These are phyloP conservation scores for Drosophila paucipuncta DNA, from an alignment of 2,888 invertebrate genomes.

Conservation along the genomic window DNA sequence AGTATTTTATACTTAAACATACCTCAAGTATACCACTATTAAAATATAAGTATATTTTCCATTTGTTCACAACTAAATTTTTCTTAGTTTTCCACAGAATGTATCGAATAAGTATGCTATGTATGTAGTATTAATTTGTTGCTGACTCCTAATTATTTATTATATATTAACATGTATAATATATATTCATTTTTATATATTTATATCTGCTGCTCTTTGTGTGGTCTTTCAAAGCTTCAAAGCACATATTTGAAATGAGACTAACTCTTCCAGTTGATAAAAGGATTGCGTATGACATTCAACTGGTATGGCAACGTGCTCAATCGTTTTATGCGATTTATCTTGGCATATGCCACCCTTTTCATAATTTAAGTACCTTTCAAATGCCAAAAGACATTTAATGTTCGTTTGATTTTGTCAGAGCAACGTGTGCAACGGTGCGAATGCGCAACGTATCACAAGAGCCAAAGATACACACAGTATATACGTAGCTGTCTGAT, in stretches of 20 bases:
- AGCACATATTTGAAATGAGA: not conserved
- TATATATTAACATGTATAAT: not conserved
- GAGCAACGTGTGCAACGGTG: conserved; percentile 50
- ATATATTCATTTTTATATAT: not conserved
- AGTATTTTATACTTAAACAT: not conserved
- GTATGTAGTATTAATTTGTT: not conserved
- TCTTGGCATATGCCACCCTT: not conserved
- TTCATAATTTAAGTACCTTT: conserved; percentile 26
- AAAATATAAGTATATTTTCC: not conserved
- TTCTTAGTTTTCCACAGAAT: not conserved
- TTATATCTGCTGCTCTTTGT: not conserved
- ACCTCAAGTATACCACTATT: not conserved
- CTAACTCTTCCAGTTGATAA: not conserved
- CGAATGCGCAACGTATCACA: conserved; percentile 47
- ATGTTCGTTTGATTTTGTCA: conserved; percentile 13
- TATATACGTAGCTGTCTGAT: not conserved
- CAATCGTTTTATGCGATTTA: not conserved
- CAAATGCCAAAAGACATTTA: conserved; percentile 17
- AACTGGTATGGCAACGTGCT: not conserved
- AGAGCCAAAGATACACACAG: conserved; percentile 8
- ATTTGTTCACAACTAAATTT: not conserved
- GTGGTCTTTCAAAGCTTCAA: not conserved
- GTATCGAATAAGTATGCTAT: conserved; percentile 20
- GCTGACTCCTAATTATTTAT: not conserved
- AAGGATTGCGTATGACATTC: not conserved